Evolutionary conservation across 2,113 vertebrate species (phyloP).

Genomic region (Steatornis caripensis): DNA sequence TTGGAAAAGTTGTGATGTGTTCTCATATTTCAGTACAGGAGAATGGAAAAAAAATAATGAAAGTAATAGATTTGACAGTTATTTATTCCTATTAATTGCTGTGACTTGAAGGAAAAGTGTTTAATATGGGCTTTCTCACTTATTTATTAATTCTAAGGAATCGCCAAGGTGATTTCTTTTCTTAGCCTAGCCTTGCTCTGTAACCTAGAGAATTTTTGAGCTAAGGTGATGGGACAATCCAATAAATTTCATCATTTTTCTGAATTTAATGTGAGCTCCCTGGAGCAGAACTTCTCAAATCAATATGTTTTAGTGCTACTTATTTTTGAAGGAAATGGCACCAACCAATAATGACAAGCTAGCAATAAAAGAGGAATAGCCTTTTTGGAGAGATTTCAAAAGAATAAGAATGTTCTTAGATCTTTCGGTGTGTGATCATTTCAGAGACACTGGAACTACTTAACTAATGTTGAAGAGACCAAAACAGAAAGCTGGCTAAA

Average conservation of each 20-base stretch:
- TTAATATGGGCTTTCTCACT: not conserved
- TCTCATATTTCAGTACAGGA: not conserved
- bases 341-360: not conserved
- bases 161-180: not conserved
- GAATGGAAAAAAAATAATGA: not conserved
- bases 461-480: not conserved
- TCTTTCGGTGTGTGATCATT: not conserved
- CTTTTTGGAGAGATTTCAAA: constrained; percentile 53
- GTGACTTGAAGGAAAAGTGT: not conserved
- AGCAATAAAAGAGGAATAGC: constrained; percentile 19
- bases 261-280: constrained; percentile 12
- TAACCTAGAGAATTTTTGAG: not conserved
- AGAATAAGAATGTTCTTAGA: not conserved
- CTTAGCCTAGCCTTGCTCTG: not conserved
- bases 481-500: not conserved
- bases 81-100: not conserved
- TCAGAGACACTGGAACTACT: not conserved
- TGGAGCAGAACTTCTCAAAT: not conserved
- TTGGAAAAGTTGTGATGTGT: not conserved
- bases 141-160: not conserved
- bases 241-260: not conserved
- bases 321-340: constrained; percentile 19
- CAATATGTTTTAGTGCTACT: constrained; percentile 30
- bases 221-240: not conserved
- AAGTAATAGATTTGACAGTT: not conserved